Conservation (phyloP, 1,140 invertebrate genomes). For the Anastrepha ludens region DNA sequence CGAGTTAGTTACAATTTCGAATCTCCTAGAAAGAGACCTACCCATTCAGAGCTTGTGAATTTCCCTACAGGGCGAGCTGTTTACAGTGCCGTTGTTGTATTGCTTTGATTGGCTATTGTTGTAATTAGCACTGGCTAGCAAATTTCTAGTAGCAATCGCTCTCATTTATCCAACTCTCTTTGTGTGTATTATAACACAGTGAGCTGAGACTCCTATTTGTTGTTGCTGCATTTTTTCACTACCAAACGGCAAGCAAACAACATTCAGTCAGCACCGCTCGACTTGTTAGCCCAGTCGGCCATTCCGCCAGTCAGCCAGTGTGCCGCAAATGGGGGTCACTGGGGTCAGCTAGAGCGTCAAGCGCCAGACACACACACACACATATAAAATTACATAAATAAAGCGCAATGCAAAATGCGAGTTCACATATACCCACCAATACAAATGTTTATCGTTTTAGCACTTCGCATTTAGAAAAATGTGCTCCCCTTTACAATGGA, state of each 20-base stretch:
- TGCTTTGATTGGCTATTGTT: too few relatives aligned
- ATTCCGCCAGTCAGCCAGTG: neutral
- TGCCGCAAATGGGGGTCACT: constrained; percentile 25
- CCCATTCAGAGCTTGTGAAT: too few relatives aligned
- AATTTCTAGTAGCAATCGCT: too few relatives aligned
- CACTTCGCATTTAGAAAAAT: neutral
- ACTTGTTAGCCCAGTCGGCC: neutral
- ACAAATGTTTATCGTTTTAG: neutral
- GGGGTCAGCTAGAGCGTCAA: constrained; percentile 31
- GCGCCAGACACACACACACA: neutral
- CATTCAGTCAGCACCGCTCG: neutral
- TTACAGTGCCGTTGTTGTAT: too few relatives aligned
- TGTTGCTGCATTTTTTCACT: neutral
- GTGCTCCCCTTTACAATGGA: neutral
- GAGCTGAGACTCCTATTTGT: too few relatives aligned
- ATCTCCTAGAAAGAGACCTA: too few relatives aligned
- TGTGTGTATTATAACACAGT: too few relatives aligned
- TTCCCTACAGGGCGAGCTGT: too few relatives aligned
- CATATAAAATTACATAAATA: neutral
- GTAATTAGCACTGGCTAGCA: too few relatives aligned
- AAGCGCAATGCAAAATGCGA: neutral
- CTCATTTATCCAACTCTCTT: too few relatives aligned
- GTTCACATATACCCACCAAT: neutral
- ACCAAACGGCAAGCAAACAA: neutral
- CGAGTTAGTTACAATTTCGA: too few relatives aligned